Conservation (phyloP, 1,140 invertebrate genomes). For the Melipona quadrifasciata region DNA sequence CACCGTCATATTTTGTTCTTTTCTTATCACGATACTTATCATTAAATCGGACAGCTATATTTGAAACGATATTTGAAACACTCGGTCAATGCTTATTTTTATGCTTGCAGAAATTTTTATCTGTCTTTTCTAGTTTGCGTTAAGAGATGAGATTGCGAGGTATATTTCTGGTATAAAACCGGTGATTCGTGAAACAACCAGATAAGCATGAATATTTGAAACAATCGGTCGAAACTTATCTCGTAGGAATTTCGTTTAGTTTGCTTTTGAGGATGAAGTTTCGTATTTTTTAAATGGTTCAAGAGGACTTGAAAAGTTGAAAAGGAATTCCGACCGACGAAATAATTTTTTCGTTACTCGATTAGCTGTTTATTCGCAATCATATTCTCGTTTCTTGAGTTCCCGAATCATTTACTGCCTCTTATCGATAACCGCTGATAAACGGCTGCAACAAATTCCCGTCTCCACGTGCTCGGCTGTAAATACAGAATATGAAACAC, state of each 20-base stretch:
- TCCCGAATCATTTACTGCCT: not conserved
- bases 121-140: not conserved
- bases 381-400: not conserved
- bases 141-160: too few species aligned
- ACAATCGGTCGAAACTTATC: too few species aligned
- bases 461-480: not conserved
- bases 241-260: too few species aligned
- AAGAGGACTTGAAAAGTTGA: too few species aligned
- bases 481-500: not conserved
- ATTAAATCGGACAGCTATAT: too few species aligned
- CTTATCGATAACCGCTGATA: not conserved
- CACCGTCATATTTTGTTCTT: too few species aligned
- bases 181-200: too few species aligned
- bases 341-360: not conserved
- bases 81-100: not conserved
- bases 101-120: not conserved
- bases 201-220: too few species aligned
- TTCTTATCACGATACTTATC: not conserved
- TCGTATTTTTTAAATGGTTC: too few species aligned
- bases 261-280: too few species aligned
- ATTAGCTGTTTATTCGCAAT: not conserved
- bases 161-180: too few species aligned
- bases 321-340: too few species aligned
- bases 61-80: not conserved
- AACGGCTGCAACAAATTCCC: not conserved